A percentile compares a stretch with the other conserved stretches of the same genome.
These are phyloP conservation scores for Heliornis fulica DNA, from an alignment of 2,113 vertebrate species.

Conservation along the genomic window DNA sequence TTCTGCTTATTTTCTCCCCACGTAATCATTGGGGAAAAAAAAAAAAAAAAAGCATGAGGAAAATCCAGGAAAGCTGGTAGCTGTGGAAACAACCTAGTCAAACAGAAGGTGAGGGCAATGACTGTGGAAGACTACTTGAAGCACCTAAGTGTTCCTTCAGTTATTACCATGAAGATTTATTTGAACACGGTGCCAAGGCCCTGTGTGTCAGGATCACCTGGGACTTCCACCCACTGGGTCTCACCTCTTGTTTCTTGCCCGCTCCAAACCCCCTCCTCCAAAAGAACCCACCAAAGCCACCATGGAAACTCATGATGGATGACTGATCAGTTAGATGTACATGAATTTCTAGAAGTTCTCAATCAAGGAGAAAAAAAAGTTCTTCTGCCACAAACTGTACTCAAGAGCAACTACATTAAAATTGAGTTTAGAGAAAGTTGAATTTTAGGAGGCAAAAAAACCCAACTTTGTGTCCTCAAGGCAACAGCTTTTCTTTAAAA, in stretches of 20 bases:
- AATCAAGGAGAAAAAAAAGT: not conserved
- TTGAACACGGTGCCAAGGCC: not conserved
- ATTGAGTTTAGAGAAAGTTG: not conserved
- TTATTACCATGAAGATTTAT: not conserved
- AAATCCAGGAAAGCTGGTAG: not conserved
- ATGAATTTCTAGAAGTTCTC: not conserved
- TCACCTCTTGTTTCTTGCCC: not conserved
- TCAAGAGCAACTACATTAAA: not conserved
- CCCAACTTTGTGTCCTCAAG: not conserved
- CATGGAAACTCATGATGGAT: not conserved
- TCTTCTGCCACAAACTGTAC: not conserved
- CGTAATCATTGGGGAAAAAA: too few relatives aligned
- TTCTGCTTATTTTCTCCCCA: not conserved
- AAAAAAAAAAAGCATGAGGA: fast-evolving
- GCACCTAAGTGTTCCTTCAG: not conserved
- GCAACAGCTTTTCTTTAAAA: not conserved
- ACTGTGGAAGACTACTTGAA: not conserved
- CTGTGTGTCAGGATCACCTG: not conserved
- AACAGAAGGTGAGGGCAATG: not conserved
- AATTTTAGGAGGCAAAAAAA: not conserved
- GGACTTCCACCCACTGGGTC: not conserved
- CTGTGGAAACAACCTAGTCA: not conserved
- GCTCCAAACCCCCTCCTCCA: too few relatives aligned
- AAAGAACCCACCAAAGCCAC: not conserved
- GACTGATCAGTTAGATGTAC: not conserved